Conservation (phyloP, 2,113 vertebrate species). For the Microtus montanus region DNA sequence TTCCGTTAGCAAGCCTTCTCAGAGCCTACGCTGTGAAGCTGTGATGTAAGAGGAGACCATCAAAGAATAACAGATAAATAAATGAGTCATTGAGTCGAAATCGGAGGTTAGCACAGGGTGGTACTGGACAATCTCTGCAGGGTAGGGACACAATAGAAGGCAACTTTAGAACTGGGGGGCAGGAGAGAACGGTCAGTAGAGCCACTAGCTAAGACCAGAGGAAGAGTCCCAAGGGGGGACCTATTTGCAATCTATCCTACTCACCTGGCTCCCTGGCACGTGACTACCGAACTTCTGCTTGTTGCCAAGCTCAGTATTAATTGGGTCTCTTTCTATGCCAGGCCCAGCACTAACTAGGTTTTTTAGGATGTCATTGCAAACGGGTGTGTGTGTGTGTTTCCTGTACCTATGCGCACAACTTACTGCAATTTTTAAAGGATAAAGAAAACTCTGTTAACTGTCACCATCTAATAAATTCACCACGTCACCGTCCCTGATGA, state of each 20-base stretch:
- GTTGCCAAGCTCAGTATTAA: neutral
- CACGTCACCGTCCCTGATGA: neutral
- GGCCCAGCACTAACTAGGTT: too few relatives aligned
- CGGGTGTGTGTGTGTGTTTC: neutral
- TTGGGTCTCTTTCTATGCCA: neutral
- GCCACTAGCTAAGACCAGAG: neutral
- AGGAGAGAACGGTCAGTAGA: neutral
- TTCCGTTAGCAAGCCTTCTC: neutral
- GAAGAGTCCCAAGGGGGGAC: neutral
- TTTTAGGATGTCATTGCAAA: neutral
- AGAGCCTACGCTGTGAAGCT: fast-evolving
- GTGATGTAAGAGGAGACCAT: neutral
- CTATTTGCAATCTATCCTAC: neutral
- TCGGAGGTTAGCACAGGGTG: neutral
- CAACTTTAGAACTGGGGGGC: neutral
- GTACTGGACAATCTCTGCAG: neutral
- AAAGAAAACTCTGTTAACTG: neutral
- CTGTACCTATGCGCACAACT: neutral
- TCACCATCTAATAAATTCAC: neutral
- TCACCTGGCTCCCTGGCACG: neutral
- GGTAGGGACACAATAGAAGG: neutral
- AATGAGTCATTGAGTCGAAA: neutral
- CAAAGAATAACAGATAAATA: neutral
- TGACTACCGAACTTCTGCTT: neutral
- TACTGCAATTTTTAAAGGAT: neutral